These are phyloP conservation scores for Orchesella flavescens DNA, from an alignment of 2,888 invertebrate genomes.

Conservation along the genomic window DNA sequence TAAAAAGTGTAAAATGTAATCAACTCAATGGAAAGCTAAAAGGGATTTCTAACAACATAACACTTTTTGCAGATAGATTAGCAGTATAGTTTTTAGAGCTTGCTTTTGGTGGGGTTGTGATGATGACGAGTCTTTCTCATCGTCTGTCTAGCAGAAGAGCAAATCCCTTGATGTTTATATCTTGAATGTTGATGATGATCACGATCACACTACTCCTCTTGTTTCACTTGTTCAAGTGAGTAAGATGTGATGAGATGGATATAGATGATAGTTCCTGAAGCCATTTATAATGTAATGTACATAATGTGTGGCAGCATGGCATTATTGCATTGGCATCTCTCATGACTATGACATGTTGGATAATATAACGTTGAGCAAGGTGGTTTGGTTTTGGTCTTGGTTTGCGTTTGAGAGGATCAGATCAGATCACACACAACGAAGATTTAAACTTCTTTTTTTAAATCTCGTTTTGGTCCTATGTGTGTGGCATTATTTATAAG, in stretches of 20 bases:
- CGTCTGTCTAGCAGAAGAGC: constrained; percentile 58
- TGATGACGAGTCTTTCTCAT: constrained; percentile 60
- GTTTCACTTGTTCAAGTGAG: too few relatives aligned
- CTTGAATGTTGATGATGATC: not conserved
- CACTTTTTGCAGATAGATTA: not conserved
- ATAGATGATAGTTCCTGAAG: constrained; percentile 50
- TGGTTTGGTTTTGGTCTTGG: too few relatives aligned
- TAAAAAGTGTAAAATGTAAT: not conserved
- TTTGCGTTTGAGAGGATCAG: too few relatives aligned
- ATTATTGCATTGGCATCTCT: not conserved
- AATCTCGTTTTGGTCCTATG: too few relatives aligned
- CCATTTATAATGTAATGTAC: constrained; percentile 6
- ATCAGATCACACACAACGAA: too few relatives aligned
- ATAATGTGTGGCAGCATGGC: not conserved
- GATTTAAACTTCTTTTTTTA: too few relatives aligned
- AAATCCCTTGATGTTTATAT: constrained; percentile 62
- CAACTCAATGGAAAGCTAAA: not conserved
- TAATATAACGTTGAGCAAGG: not conserved
- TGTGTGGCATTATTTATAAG: too few relatives aligned
- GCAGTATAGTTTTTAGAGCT: not conserved
- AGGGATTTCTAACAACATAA: not conserved
- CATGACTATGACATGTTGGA: not conserved
- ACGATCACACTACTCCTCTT: constrained; percentile 9
- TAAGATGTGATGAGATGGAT: too few relatives aligned
- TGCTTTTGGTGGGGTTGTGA: constrained; percentile 14